Base-by-base conservation (phyloP, 2,797 vertebrate species). In the Meda fulgida region DNA sequence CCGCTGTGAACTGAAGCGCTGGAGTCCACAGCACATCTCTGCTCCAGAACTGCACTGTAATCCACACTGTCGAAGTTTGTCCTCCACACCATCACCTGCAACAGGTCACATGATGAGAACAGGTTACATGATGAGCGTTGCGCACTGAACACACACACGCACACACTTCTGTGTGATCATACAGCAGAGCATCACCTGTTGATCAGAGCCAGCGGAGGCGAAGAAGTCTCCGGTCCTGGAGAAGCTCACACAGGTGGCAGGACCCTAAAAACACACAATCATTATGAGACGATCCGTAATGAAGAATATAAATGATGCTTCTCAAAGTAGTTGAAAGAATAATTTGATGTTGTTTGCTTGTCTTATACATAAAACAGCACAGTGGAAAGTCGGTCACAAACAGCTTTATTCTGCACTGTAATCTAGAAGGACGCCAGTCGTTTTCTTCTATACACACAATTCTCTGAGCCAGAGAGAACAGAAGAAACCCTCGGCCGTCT, bases 41-140 rank as follows among this genome's bases (percentile, higher is more conserved):
- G 93, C 79, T 93, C 94, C 23, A 86, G 60, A 34, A 89, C 84
- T 38, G 96, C 94, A 34, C 92, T 89, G 82, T 90, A 90, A 85
- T 96, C 94, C 31, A 38, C 72, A 8, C 85, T 23, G 72, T 97
- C 96, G 80, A 99, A 97, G 90, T 99, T 98, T 51, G 96, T 98
- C 93, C 96, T 98, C 98, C 98, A 99, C 84, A 98, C 95, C 97
- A 99, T 97, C 46, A 99, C 96, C 98, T 99, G 89, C 9, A 29
- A 43, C 29, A 85, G 43, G 11, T 53, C 58, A 71, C n/a, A 21
- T 13, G 18, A 23, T 18, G 6, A 65, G n/a, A 29, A 8, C 48
- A 7, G 73, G 18, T 53, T 43, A 70, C n/a, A 21, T 11, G n/a
- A 23, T 18, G 5, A 63, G 19, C 23, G 11, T 29, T 3, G 67